Base-by-base conservation (phyloP, 2,888 invertebrate genomes). In the Galerucella calmariensis region DNA sequence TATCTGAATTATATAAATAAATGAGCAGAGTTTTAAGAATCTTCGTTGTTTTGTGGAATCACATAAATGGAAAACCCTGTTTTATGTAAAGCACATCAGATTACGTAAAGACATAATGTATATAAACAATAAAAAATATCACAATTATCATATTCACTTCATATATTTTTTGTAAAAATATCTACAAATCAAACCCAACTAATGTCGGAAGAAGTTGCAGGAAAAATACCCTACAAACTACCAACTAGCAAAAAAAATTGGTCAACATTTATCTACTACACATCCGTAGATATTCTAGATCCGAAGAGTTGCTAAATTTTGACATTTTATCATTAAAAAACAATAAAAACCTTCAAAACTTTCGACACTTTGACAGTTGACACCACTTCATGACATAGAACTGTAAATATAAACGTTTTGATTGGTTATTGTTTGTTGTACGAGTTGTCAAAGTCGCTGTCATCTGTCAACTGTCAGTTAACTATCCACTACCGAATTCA, bases 181-280 rank as follows among this genome's bases (percentile, higher is more conserved):
- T n/a, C n/a, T n/a, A n/a, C n/a, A n/a, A n/a, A n/a, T 41, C 62
- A 62, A 62, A 62, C 14, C 62, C 27, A 62, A 62, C 62, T 62
- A 35, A 41, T n/a, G 10, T 62, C 16, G 9, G 9, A 56, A 20
- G 2, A 16, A 56, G 79, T 77, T 77, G 77, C 78, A 80, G 75
- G 76, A 78, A 79, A 77, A 77, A 75, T 77, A 74, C 75, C 72
- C 78, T 78, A 78, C 72, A 75, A 77, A 77, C 80, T 81, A 81
- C 80, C 69, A 78, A 65, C 79, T 78, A 78, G 78, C 80, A 79
- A 77, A 78, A 79, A 35, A 77, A 78, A 79, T 68, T 74, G 69
- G 63, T 70, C 75, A 77, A 79, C 76, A 77, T 79, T 67, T 68
- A 78, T 75, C 79, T 79, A 79, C 75, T 66, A 46, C 73, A 75